A percentile compares a stretch with the other conserved stretches of the same genome.
These are phyloP conservation scores for Pandion haliaetus DNA, from an alignment of 2,113 vertebrate species.

Conservation along the genomic window DNA sequence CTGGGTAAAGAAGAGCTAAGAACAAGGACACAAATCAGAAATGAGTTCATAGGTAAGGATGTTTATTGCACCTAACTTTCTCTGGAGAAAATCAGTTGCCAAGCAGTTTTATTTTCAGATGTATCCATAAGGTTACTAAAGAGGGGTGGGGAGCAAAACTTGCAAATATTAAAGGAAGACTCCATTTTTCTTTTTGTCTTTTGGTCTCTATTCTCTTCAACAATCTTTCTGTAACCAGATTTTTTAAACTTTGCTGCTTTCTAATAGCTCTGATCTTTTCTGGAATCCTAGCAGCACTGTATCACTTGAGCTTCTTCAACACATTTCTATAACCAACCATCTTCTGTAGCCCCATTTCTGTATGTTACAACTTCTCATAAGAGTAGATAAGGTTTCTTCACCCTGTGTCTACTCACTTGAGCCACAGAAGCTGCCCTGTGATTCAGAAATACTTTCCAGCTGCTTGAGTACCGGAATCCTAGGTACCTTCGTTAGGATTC, in stretches of 20 bases:
- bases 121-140: background rate
- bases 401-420: background rate
- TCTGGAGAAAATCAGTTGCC: background rate
- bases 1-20: conserved; percentile 87
- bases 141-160: background rate
- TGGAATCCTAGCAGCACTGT: background rate
- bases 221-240: background rate
- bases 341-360: background rate
- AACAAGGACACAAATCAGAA: conserved; percentile 85
- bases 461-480: background rate
- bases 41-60: conserved; percentile 91
- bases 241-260: background rate
- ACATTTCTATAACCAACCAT: background rate
- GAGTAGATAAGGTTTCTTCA: background rate
- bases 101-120: background rate
- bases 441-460: background rate
- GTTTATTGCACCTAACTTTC: background rate
- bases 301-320: background rate
- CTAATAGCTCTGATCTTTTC: background rate
- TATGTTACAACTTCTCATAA: background rate
- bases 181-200: background rate
- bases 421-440: background rate
- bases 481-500: background rate
- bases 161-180: background rate
- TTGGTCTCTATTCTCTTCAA: background rate